phyloP scores from a whole-genome alignment of 1,140 invertebrate genomes.

The Calliopsis andreniformis region DNA sequence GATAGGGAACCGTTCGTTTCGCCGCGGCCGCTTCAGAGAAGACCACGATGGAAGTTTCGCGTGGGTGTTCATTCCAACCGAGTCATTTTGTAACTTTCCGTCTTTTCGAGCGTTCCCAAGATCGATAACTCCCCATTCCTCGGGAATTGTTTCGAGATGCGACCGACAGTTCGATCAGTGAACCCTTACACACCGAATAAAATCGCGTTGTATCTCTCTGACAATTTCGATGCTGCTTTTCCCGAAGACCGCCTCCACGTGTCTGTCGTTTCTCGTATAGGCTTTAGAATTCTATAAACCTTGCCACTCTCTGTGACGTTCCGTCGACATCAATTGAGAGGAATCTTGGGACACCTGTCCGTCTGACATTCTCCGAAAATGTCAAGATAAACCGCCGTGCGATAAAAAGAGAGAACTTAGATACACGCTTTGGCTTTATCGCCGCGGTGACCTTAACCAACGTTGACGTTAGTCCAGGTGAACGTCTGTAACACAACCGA shows the following conservation, averaged over 20 bases:
- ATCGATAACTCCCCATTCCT: not conserved
- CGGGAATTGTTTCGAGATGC: not conserved
- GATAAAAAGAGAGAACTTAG: not conserved
- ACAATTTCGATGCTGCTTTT: slow-evolving; percentile 16
- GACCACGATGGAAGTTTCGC: slow-evolving; percentile 1
- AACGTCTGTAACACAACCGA: not conserved
- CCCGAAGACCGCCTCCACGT: not conserved
- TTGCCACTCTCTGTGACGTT: too few species aligned
- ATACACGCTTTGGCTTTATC: not conserved
- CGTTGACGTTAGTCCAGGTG: slow-evolving; percentile 31
- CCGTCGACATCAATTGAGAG: not conserved
- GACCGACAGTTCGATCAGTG: not conserved
- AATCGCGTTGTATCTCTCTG: not conserved
- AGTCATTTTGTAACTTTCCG: not conserved
- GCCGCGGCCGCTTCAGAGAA: not conserved
- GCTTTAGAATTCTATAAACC: not conserved
- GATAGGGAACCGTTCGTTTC: not conserved
- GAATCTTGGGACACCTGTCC: not conserved
- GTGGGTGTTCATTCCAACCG: not conserved
- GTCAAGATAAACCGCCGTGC: not conserved
- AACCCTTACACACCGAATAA: not conserved
- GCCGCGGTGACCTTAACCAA: slow-evolving; percentile 23
- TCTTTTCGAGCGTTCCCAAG: not conserved
- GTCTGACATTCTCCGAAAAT: slow-evolving; percentile 22
- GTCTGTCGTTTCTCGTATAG: not conserved